Evolutionary conservation across 2,113 vertebrate genomes (phyloP).

Genomic region (Mormyrus iriodes): DNA sequence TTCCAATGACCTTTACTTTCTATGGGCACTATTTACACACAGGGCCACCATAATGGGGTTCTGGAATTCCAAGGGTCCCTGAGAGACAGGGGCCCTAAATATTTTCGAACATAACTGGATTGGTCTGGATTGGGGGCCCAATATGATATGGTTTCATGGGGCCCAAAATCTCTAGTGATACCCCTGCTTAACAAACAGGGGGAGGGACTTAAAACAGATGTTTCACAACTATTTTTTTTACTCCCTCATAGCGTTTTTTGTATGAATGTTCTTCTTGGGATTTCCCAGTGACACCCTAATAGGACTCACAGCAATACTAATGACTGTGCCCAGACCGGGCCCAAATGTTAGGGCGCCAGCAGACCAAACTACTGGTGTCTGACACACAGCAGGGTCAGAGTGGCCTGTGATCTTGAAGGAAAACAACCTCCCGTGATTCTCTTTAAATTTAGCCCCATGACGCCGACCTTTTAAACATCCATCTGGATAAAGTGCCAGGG

Average conservation of each 20-base stretch:
- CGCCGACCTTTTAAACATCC: neutral
- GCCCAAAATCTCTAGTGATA: no score
- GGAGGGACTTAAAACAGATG: neutral
- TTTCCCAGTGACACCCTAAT: neutral
- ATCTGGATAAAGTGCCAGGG: neutral
- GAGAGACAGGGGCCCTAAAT: neutral
- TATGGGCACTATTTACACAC: neutral
- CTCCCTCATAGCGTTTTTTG: neutral
- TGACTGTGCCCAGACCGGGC: neutral
- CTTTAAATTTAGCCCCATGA: constrained; percentile 2
- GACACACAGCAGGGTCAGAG: constrained; percentile 29
- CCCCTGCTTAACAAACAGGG: no score
- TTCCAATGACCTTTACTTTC: neutral
- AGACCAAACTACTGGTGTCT: constrained; percentile 27
- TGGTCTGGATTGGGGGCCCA: no score
- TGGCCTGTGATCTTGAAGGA: constrained; percentile 25
- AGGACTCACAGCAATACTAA: neutral
- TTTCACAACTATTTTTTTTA: neutral
- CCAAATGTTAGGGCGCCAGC: neutral
- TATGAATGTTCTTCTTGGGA: neutral
- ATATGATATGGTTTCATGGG: no score
- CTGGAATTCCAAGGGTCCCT: neutral
- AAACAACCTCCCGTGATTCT: constrained; percentile 3
- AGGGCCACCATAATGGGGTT: neutral
- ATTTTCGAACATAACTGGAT: neutral